Evolutionary conservation across 2,888 invertebrate species (phyloP).

Genomic region (Priocnemis perturbator): DNA sequence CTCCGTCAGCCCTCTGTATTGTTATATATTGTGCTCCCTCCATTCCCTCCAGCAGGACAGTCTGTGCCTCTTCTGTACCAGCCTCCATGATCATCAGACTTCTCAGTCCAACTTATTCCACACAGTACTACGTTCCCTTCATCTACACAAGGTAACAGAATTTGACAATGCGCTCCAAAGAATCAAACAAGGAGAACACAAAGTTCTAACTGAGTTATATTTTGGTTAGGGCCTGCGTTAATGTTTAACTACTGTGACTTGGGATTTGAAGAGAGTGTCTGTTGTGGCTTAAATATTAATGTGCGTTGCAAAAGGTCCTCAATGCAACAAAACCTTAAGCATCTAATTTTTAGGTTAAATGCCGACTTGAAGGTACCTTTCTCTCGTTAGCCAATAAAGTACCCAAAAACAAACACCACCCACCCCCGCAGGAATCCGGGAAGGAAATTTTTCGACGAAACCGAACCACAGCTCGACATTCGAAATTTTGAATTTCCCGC

Average conservation of each 20-base stretch:
- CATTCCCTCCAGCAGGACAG: constrained; percentile 71
- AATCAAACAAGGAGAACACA: too few species aligned
- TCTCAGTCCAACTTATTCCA: background rate
- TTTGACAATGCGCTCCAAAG: too few species aligned
- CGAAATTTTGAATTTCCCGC: constrained; percentile 58
- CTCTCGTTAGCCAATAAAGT: too few species aligned
- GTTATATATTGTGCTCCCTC: constrained; percentile 74
- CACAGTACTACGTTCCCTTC: constrained; percentile 23
- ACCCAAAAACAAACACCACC: too few species aligned
- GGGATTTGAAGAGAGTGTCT: too few species aligned
- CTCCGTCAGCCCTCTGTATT: constrained; percentile 72
- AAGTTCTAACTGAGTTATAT: background rate
- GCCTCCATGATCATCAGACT: constrained; percentile 64
- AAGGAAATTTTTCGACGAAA: constrained; percentile 26
- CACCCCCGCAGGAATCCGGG: background rate
- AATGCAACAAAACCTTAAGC: background rate
- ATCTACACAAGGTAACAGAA: constrained; percentile 26
- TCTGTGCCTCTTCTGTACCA: constrained; percentile 69
- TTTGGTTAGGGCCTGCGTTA: too few species aligned
- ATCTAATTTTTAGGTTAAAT: background rate
- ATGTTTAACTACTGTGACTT: too few species aligned
- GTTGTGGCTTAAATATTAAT: too few species aligned
- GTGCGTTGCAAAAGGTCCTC: too few species aligned
- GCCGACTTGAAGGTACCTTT: background rate
- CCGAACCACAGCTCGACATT: background rate